Base-by-base conservation (phyloP, 2,888 invertebrate species). In the Agrochola litura region DNA sequence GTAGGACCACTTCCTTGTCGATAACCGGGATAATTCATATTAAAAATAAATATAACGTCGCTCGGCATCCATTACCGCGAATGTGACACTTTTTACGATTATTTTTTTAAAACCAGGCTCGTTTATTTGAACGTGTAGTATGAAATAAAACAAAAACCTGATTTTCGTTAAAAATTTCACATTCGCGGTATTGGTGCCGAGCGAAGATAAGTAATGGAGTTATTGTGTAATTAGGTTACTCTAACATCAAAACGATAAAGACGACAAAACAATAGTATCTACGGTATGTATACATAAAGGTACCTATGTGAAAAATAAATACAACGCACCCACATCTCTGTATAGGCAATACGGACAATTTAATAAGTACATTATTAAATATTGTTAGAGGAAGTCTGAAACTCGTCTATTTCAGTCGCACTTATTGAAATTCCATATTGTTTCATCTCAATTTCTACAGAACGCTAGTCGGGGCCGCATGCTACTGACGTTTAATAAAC, bases 401-500 rank as follows among this genome's bases (percentile, higher is more conserved):
- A 83, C 80, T 68, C 82, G 77, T 86, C 88, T 90, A 78, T 92
- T 90, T 91, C 90, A 89, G 85, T 90, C 90, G 82, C 89, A 89
- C 92, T 87, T 88, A 89, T 85, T 80, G 86, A 84, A 83, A 87
- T 88, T 85, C 85, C 87, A 86, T 89, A 91, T 90, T 91, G 90
- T 92, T 91, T 91, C 89, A 88, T 91, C 90, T 89, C 91, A 87
- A 92, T 92, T 90, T 89, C 90, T 86, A 79, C 76, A 71, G 82
- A 90, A 87, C 85, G 88, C 86, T 81, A 88, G 85, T 88, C 84
- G 87, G 90, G 84, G 91, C 93, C 94, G 92, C 89, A 88, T 94
- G 94, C 83, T 90, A 84, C 91, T 94, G 94, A 94, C 94, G 90
- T 94, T 94, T 94, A 94, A 94, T 94, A 94, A 94, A 93, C 93